Percentiles rank a stretch among this genome's conserved stretches.
These are phyloP conservation scores for Corticium candelabrum DNA, from an alignment of 37 sponge, comb jelly and placozoan species.

Conservation along the genomic window DNA sequence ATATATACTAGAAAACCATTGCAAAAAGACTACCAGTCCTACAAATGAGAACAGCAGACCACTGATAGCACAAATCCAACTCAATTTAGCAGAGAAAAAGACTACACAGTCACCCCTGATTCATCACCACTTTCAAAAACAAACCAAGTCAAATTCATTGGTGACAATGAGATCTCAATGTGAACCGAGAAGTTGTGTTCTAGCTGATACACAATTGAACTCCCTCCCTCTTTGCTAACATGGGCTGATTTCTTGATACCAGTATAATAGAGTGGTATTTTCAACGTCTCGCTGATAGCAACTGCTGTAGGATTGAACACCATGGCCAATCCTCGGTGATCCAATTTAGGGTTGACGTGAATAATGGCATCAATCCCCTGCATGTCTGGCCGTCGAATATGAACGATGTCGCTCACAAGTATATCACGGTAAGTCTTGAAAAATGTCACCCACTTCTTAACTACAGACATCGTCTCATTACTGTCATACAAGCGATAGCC, in stretches of 20 bases:
- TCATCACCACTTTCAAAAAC: too few relatives aligned
- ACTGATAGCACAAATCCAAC: too few relatives aligned
- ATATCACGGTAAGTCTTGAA: conserved; percentile 50
- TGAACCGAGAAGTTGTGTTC: neutral
- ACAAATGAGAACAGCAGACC: too few relatives aligned
- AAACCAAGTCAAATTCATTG: neutral
- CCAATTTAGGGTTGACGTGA: conserved; percentile 39
- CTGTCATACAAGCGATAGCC: conserved; percentile 35
- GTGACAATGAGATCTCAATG: neutral
- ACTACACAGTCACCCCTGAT: too few relatives aligned
- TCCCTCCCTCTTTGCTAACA: neutral
- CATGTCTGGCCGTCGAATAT: conserved; percentile 53
- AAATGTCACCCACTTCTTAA: conserved; percentile 44
- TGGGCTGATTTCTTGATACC: conserved; percentile 13
- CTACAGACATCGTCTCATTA: conserved; percentile 8
- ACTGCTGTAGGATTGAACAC: conserved; percentile 38
- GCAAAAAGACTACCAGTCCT: too few relatives aligned
- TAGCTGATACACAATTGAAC: neutral
- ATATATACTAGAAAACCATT: too few relatives aligned
- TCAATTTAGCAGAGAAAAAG: too few relatives aligned
- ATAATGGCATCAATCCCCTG: conserved; percentile 47
- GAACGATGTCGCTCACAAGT: conserved; percentile 53
- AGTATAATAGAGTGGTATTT: conserved; percentile 54
- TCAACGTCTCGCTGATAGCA: conserved; percentile 8
- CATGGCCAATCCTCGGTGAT: conserved; percentile 38